Base-by-base conservation (phyloP, 2,888 invertebrate species). In the Drosophila mayaguana region DNA sequence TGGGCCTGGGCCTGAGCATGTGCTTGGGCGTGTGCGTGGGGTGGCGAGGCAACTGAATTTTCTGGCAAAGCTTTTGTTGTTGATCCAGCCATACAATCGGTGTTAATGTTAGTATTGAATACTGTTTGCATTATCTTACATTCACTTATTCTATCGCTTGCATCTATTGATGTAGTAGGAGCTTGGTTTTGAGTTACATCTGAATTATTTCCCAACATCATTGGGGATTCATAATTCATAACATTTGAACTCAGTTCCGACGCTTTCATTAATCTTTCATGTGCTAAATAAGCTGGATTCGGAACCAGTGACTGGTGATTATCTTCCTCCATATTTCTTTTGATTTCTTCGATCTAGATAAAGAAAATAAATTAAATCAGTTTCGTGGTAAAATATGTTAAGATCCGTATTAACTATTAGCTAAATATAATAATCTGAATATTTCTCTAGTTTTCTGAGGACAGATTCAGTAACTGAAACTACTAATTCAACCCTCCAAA, bases 251-350 rank as follows among this genome's bases (percentile, higher is more conserved):
- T 61, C 38, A 51, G 25, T 45, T 69, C 63, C 6, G 48, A 12
- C 18, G 63, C 22, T 12, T 62, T 62, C 4, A 60, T 53, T 20
- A 71, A 59, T 18, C 38, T 57, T 63, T 57, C 54, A 59, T 66
- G 61, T 51, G 57, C 57, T 12, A 71, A 61, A 20, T 66, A 45
- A 45, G 48, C 43, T 42, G 71, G 32, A 42, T 55, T 43, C 45
- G 54, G 65, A 62, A 59, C 63, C 50, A 63, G 20, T n/a, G 48
- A 11, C 38, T 61, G 70, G 32, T 34, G 34, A 62, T 63, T 78
- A 51, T 40, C 75, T 40, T 70, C 53, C 42, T 77, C 77, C 77
- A 77, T 77, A 16, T 63, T 75, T 20, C 25, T 20, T 59, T 50
- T 50, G 14, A 25, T 20, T 50, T 28, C 18, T 22, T 65, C 42